Conservation (phyloP, 2,113 vertebrate genomes). For the Okapia johnstoni region DNA sequence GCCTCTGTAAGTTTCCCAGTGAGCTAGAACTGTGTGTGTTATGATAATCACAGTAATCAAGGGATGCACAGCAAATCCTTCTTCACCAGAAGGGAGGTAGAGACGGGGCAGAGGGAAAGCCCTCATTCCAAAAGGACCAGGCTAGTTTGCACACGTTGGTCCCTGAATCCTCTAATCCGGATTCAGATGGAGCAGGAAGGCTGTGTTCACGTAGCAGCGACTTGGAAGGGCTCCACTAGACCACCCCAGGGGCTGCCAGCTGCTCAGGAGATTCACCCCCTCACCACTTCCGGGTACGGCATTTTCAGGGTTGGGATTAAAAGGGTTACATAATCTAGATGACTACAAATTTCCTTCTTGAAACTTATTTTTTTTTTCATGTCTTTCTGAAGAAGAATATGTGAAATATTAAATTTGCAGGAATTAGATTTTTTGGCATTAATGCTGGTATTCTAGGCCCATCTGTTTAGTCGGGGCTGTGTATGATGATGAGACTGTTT, state of each 20-base stretch:
- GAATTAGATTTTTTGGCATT: slow-evolving; percentile 42
- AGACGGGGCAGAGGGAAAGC: not conserved
- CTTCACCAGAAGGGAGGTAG: not conserved
- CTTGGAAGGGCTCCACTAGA: slow-evolving; percentile 57
- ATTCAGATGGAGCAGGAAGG: not conserved
- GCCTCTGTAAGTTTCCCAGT: not conserved
- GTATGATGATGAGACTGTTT: not conserved
- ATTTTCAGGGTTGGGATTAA: slow-evolving; percentile 31
- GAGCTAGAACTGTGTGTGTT: not conserved
- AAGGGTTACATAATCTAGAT: not conserved
- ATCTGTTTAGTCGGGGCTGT: slow-evolving; percentile 50
- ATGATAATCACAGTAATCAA: not conserved
- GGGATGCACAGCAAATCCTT: not conserved
- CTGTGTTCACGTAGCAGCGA: slow-evolving; percentile 27
- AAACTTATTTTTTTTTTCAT: slow-evolving; percentile 16
- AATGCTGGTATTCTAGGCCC: slow-evolving; percentile 39
- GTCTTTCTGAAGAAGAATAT: slow-evolving; percentile 38
- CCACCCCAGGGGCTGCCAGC: slow-evolving; percentile 59
- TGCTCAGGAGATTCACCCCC: not conserved
- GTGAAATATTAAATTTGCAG: slow-evolving; percentile 53
- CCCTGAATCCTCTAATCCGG: not conserved
- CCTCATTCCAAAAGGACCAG: not conserved
- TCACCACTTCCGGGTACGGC: not conserved
- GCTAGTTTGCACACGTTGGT: not conserved
- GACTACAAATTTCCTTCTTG: slow-evolving; percentile 20